Conservation (phyloP, 2,888 invertebrate genomes). For the Volucella zonaria region DNA sequence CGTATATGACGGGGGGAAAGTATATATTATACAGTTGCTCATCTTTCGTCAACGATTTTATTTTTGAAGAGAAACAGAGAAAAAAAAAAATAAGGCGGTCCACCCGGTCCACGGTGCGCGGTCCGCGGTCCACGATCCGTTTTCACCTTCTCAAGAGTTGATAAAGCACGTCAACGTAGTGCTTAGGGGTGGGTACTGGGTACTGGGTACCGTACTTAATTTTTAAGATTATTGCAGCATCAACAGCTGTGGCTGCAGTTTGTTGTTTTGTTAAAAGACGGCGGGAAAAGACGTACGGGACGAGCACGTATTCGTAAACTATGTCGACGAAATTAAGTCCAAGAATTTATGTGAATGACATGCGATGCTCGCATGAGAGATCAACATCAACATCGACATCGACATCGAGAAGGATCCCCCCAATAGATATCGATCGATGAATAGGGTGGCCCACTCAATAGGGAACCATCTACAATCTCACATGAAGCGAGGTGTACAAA, state of each 20-base stretch:
- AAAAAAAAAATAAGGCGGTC: too few species aligned
- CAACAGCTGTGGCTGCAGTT: conserved; percentile 22
- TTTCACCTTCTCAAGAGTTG: conserved; percentile 26
- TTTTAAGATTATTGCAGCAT: conserved; percentile 34
- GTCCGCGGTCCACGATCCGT: conserved; percentile 5
- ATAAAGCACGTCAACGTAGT: conserved; percentile 13
- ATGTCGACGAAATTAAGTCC: conserved; percentile 57
- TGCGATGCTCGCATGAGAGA: conserved; percentile 13
- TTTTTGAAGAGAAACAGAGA: background rate
- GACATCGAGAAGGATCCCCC: conserved; percentile 22
- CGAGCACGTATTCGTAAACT: conserved; percentile 16
- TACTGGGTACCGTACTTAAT: background rate
- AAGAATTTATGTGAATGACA: conserved; percentile 65
- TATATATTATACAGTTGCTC: conserved; percentile 46
- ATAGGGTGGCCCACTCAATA: background rate
- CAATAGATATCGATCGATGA: conserved; percentile 37
- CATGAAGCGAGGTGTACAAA: background rate
- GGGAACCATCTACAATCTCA: conserved; percentile 1
- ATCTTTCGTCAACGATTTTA: conserved; percentile 63
- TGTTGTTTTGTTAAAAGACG: conserved; percentile 38
- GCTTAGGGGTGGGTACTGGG: background rate
- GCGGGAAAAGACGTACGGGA: background rate
- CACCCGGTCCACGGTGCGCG: too few species aligned
- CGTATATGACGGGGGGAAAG: conserved; percentile 10
- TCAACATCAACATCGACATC: background rate